Conservation (phyloP, 2,113 vertebrate species). For the Bubo bubo region DNA sequence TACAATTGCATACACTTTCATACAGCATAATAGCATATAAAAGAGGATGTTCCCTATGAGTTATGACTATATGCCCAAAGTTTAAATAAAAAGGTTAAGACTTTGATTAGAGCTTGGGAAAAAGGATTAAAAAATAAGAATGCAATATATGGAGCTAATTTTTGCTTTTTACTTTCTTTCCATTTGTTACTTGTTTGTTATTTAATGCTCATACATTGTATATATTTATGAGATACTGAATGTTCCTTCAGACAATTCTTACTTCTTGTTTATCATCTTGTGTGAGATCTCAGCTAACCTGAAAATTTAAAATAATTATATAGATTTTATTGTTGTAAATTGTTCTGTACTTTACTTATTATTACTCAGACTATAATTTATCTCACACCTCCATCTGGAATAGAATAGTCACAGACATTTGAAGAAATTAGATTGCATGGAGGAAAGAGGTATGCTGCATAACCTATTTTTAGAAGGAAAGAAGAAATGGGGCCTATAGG, state of each 20-base stretch:
- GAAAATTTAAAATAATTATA: background rate
- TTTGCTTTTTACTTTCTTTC: background rate
- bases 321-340: background rate
- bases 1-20: background rate
- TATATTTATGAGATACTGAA: background rate
- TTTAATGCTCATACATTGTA: background rate
- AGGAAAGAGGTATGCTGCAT: background rate
- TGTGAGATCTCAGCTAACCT: background rate
- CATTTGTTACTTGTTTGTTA: background rate
- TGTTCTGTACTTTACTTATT: background rate
- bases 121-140: background rate
- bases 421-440: background rate
- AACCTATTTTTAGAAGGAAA: background rate
- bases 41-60: background rate
- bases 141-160: background rate
- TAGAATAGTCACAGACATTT: background rate
- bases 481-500: background rate
- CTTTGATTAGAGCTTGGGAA: background rate
- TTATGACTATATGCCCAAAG: background rate
- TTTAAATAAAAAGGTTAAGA: background rate
- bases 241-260: background rate
- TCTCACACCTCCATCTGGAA: background rate
- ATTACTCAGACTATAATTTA: background rate
- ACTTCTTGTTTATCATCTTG: background rate
- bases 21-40: background rate